Base-by-base conservation (phyloP, 2,113 vertebrate species). In the Cygnus atratus region DNA sequence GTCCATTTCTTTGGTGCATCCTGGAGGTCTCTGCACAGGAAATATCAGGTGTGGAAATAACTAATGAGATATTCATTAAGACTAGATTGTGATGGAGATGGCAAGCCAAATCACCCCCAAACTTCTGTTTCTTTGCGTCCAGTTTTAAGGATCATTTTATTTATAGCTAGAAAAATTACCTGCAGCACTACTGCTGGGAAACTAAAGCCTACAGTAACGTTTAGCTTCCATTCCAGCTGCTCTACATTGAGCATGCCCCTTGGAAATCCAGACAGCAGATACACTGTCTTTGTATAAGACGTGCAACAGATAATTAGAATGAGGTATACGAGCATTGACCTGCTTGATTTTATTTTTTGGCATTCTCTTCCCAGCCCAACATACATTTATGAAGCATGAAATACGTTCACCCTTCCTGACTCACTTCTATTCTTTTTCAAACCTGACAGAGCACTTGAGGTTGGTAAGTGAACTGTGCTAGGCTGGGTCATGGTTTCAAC, bases 141-240 rank as follows among this genome's bases (percentile, higher is more conserved):
- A 67, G 84, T 80, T 95, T 72, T 96, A 89, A 91, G 82, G 43
- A 87, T 94, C 7, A 5, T 48, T 97, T 96, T 95, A 96, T 97
- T 96, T 96, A 95, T 75, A 95, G 94, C 63, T 70, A 92, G 39
- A 83, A 94, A 92, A 95, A 94, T 84, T 87, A 96, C 95, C 93
- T 96, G 75, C 82, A 94, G 80, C 13, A n/a, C 73, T 66, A 39
- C 31, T 95, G 75, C 74, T 92, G 85, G 29, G 59, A 71, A 85
- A 62, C 31, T 22, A 66, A 72, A 85, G 73, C 88, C 93, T 84
- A 84, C 85, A 87, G 91, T 48, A 84, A 90, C 29, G 46, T 46
- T 91, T 70, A 85, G 44, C 65, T 89, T 92, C 75, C 41, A 79
- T 89, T 88, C 92, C 86, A 94, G 84, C 84, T 72, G 19, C n/a